phyloP scores from a whole-genome alignment of 2,797 vertebrate genomes.

The Cyprinella venusta region DNA sequence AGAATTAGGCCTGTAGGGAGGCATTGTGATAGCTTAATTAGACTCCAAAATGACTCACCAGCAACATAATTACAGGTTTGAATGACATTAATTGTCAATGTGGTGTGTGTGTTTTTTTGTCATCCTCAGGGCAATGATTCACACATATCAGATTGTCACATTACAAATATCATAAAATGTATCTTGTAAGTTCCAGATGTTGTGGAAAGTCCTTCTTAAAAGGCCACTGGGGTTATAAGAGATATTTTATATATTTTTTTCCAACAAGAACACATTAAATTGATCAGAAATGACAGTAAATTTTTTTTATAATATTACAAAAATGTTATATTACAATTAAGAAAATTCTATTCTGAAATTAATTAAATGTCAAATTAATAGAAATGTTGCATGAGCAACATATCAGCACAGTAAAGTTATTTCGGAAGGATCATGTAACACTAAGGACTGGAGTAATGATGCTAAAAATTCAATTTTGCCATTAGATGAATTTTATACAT shows the following conservation, averaged over 20 bases:
- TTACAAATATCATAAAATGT: not conserved
- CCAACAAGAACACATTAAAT: not conserved
- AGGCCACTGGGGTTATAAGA: not conserved
- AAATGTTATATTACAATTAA: not conserved
- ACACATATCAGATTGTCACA: not conserved
- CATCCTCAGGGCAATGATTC: not conserved
- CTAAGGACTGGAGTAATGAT: not conserved
- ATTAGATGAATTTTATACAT: not conserved
- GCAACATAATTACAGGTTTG: constrained; percentile 5
- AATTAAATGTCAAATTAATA: not conserved
- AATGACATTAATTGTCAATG: not conserved
- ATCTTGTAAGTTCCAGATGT: not conserved
- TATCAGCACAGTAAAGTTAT: not conserved
- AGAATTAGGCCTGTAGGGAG: constrained; percentile 86
- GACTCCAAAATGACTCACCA: not conserved
- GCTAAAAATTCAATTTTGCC: not conserved
- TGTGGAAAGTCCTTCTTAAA: not conserved
- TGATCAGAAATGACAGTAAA: not conserved
- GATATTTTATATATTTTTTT: not conserved
- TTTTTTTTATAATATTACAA: not conserved
- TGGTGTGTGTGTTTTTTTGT: not conserved
- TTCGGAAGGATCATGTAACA: not conserved
- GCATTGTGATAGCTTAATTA: not conserved
- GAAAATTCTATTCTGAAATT: not conserved
- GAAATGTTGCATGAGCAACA: not conserved